Conservation (phyloP, 2,888 invertebrate genomes). For the Achlya flavicornis region DNA sequence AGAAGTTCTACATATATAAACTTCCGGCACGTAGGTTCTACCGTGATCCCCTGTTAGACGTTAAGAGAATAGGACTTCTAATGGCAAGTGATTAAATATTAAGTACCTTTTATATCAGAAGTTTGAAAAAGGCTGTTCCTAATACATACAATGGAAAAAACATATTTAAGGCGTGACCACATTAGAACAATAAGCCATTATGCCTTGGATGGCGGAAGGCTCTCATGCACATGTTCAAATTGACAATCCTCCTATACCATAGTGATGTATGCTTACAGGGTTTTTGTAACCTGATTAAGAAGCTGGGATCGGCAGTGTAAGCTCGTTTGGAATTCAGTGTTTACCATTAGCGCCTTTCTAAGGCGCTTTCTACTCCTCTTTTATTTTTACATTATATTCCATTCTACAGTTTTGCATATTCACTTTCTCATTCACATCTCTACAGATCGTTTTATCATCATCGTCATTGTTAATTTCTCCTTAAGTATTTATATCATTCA, state of each 20-base stretch:
- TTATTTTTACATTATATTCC: neutral
- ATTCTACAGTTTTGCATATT: neutral
- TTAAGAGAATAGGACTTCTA: neutral
- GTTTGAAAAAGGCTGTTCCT: neutral
- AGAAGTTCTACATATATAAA: no score
- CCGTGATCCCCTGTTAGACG: no score
- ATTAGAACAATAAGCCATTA: constrained; percentile 35
- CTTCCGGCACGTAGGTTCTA: no score
- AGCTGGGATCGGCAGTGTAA: neutral
- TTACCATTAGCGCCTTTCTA: constrained; percentile 4
- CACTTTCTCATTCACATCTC: neutral
- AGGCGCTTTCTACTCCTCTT: constrained; percentile 6
- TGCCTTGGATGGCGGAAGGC: constrained; percentile 23
- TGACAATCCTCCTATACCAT: constrained; percentile 1
- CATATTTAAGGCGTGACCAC: constrained; percentile 31
- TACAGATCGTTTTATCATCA: neutral
- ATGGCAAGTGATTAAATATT: neutral
- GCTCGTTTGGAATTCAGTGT: constrained; percentile 3
- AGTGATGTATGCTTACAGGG: constrained; percentile 7
- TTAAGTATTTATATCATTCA: neutral
- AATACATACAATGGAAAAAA: constrained; percentile 11
- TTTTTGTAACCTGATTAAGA: constrained; percentile 3
- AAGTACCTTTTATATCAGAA: neutral
- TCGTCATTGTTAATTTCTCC: neutral
- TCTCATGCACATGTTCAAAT: constrained; percentile 8